Evolutionary conservation across 2,797 vertebrate species (phyloP), one percentile per base, ranked within the genome.

Genomic region (Denticeps clupeoides): DNA sequence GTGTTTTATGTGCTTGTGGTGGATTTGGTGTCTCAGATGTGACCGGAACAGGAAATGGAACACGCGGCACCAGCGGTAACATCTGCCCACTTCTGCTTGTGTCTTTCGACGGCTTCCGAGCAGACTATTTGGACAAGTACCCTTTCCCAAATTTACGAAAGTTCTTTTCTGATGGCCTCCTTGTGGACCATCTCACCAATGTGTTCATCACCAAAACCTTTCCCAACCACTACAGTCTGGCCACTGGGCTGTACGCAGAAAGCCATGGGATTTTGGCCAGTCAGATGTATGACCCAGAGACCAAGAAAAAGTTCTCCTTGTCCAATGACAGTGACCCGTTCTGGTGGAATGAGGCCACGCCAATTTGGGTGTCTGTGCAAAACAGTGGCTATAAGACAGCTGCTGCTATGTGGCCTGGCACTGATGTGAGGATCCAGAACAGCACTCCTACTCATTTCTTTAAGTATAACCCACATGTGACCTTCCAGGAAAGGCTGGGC

Each of bases 191-290:
- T 9, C 73, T 99, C 24, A 83, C 47, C 1, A 97, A 95, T 7
- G 71, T 89, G 59, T 99, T 99, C 44, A 77, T 86, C 65, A 98
- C 95, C 24, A 97, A 98, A 79, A 99, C 95, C 0, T 97, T 97
- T 68, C 91, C 93, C 47, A 99, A 98, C 70, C 95, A 99, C 73
- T 96, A 97, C 40, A 94, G 84, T 67, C 85, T 99, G 45, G 93
- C 90, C 47, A 99, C 95, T 0, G 95, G 95, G 11, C 70, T 97
- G 16, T 93, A 92, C 3, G 87, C 91, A 1, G 95, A 99, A 72
- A 93, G 86, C 65, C 95, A 99, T 1, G 93, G 93, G 9, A 87
- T 97, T 0, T 65, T 99, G 51, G 85, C 91, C 58, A 93, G 83
- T 12, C 58, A 56, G 37, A 99, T 99, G 95, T 93, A 87, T 0